Evolutionary conservation across 2,797 vertebrate genomes (phyloP).

Genomic region (Myotis vivesi): DNA sequence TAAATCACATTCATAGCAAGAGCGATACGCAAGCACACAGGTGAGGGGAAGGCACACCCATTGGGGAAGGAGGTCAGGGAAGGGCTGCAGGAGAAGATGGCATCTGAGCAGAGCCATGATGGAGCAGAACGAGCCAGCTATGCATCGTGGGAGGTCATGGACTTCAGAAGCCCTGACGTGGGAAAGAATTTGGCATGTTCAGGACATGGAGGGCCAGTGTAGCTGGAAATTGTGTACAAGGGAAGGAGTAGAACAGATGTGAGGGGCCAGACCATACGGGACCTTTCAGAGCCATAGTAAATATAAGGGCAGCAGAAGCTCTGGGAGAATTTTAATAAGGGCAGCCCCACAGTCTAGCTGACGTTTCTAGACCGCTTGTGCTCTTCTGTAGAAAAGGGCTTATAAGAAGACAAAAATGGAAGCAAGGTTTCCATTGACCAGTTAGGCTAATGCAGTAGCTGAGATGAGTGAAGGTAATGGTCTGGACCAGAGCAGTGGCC

Average conservation of each 20-base stretch:
- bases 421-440: neutral
- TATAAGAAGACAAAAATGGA: neutral
- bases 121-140: neutral
- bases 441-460: neutral
- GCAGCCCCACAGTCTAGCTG: neutral
- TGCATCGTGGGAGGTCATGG: neutral
- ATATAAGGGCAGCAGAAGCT: neutral
- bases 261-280: neutral
- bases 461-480: neutral
- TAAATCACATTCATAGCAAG: neutral
- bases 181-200: neutral
- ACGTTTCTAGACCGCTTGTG: neutral
- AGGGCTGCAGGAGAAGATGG: neutral
- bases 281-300: neutral
- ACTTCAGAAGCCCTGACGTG: neutral
- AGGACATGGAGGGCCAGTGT: rapidly evolving
- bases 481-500: neutral
- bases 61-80: neutral
- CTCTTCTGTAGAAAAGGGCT: neutral
- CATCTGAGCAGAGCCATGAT: neutral
- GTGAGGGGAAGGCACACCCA: neutral
- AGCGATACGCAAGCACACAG: neutral
- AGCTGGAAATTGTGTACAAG: neutral
- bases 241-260: neutral
- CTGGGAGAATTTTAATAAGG: neutral